These are phyloP conservation scores for Calyptomena viridis DNA, from an alignment of 2,113 vertebrate genomes.

Conservation along the genomic window DNA sequence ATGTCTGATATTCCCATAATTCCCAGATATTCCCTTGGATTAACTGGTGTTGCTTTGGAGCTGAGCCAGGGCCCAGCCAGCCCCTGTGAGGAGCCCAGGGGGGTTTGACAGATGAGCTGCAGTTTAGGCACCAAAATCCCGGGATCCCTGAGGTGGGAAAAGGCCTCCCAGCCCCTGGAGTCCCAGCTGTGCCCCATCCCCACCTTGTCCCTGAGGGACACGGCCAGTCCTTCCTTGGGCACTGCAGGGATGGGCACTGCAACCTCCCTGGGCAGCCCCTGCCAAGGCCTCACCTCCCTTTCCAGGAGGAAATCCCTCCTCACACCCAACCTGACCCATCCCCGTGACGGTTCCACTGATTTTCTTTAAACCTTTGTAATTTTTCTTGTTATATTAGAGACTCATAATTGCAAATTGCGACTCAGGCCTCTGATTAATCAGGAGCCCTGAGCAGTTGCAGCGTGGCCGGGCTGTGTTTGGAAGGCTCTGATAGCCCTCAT, in stretches of 20 bases:
- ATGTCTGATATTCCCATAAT: not conserved
- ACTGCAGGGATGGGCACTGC: not conserved
- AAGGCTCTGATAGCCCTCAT: not conserved
- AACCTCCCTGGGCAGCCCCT: not conserved
- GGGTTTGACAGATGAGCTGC: no score
- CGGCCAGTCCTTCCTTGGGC: not conserved
- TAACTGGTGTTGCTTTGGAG: no score
- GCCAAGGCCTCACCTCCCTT: rapidly evolving
- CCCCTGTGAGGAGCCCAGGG: rapidly evolving
- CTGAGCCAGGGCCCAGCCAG: rapidly evolving
- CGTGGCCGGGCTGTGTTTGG: not conserved
- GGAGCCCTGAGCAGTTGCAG: not conserved
- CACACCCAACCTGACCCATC: rapidly evolving
- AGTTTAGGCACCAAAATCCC: no score
- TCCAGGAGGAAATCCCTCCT: not conserved
- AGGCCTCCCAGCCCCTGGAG: rapidly evolving
- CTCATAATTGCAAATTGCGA: not conserved
- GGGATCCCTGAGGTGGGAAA: not conserved
- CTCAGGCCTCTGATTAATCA: not conserved
- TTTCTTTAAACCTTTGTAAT: rapidly evolving
- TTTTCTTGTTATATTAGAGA: not conserved
- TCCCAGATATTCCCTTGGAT: not conserved
- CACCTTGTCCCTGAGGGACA: not conserved
- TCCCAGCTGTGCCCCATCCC: not conserved
- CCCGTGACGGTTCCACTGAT: rapidly evolving